These are phyloP conservation scores for Halocynthia roretzi DNA, from an alignment of 23 tunicate species.

Conservation along the genomic window DNA sequence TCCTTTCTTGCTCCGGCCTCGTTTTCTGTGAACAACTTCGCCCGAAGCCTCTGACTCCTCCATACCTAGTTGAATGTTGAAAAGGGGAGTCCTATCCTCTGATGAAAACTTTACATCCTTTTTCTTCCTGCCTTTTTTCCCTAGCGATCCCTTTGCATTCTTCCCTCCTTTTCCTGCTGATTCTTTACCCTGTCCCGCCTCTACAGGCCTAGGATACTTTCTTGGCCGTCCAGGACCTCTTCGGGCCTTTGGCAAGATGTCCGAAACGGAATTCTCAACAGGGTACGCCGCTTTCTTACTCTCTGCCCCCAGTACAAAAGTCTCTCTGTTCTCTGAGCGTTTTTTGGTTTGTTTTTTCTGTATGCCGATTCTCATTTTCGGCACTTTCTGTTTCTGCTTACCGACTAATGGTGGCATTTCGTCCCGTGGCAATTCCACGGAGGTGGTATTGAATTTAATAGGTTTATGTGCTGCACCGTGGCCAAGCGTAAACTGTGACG, in stretches of 20 bases:
- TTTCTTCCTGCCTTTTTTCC: conserved; percentile 1
- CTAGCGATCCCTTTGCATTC: neutral
- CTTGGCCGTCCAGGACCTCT: conserved; percentile 64
- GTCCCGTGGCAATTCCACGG: too few species aligned
- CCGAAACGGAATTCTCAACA: neutral
- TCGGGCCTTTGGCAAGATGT: conserved; percentile 3
- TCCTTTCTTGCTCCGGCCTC: neutral
- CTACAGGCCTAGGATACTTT: conserved; percentile 37
- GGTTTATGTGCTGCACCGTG: too few species aligned
- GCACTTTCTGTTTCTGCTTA: neutral
- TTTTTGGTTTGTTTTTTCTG: too few species aligned
- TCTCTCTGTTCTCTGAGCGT: too few species aligned
- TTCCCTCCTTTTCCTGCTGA: conserved; percentile 6
- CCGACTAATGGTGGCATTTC: neutral
- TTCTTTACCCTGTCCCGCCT: neutral
- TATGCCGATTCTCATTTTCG: neutral
- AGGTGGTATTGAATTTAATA: too few species aligned
- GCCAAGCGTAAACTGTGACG: too few species aligned
- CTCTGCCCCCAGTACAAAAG: too few species aligned
- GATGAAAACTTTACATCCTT: neutral
- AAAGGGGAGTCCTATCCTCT: conserved; percentile 1
- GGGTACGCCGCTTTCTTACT: too few species aligned
- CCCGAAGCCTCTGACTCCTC: neutral
- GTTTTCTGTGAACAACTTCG: neutral
- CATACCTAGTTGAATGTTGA: neutral